Evolutionary conservation across 2,888 invertebrate species (phyloP).

Genomic region (Melieria omissa): DNA sequence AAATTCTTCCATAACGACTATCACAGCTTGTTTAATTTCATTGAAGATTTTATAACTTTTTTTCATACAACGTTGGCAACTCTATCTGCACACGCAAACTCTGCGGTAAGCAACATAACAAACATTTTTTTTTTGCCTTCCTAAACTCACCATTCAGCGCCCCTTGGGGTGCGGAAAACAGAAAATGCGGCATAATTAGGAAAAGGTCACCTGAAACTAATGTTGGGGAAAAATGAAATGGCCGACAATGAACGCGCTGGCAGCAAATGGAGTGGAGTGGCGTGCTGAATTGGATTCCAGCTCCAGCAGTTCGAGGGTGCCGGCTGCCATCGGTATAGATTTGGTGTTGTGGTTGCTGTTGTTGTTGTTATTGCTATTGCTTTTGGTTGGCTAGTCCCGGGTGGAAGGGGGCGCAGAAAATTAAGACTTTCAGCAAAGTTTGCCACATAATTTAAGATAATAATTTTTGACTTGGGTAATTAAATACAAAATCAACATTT

Average conservation of each 20-base stretch:
- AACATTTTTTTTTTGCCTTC: neutral
- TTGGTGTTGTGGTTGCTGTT: neutral
- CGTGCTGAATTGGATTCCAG: too few relatives aligned
- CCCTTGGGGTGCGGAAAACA: constrained; percentile 30
- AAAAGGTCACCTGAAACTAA: constrained; percentile 48
- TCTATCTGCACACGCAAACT: neutral
- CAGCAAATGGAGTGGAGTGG: too few relatives aligned
- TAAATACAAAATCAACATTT: constrained; percentile 35
- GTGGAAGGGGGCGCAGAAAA: neutral
- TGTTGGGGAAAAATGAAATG: constrained; percentile 43
- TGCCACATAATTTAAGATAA: constrained; percentile 35
- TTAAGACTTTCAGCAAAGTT: constrained; percentile 28
- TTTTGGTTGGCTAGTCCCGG: neutral
- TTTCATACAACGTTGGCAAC: constrained; percentile 13
- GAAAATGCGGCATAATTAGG: constrained; percentile 39
- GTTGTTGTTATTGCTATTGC: neutral
- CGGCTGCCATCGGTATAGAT: too few relatives aligned
- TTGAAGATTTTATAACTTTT: too few relatives aligned
- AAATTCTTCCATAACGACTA: too few relatives aligned
- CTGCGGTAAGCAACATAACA: constrained; percentile 20
- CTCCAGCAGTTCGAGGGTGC: too few relatives aligned
- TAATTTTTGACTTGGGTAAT: constrained; percentile 35
- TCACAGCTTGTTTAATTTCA: too few relatives aligned
- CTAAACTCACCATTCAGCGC: constrained; percentile 6
- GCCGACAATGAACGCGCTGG: neutral